These are phyloP conservation scores for Brachionichthys hirsutus DNA, from an alignment of 2,113 vertebrate genomes.

Conservation along the genomic window DNA sequence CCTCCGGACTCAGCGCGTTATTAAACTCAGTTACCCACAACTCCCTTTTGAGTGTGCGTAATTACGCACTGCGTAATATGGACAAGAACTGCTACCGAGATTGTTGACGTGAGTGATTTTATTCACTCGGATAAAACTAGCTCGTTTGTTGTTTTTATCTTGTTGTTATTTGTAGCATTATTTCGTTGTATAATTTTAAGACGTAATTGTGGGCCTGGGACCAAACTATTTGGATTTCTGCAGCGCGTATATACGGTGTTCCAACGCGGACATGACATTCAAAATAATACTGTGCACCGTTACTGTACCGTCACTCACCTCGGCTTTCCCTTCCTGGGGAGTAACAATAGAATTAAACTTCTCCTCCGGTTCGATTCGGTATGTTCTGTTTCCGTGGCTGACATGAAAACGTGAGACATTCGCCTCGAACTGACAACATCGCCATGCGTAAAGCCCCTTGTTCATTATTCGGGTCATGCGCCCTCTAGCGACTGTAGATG, in stretches of 20 bases:
- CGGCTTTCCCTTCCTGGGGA: neutral
- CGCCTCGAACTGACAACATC: constrained; percentile 1
- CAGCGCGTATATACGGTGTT: too few relatives aligned
- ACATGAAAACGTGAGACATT: neutral
- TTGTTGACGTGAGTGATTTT: neutral
- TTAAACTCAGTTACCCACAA: constrained; percentile 61
- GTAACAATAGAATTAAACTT: neutral
- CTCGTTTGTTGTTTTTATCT: too few relatives aligned
- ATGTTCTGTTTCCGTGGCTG: neutral
- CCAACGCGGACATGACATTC: too few relatives aligned
- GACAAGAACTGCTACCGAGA: constrained; percentile 23
- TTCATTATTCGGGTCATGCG: constrained; percentile 24
- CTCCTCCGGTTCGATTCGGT: neutral
- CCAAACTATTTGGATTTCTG: too few relatives aligned
- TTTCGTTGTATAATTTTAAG: too few relatives aligned
- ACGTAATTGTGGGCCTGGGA: too few relatives aligned
- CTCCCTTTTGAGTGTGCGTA: constrained; percentile 30
- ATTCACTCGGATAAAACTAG: too few relatives aligned
- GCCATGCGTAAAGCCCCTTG: constrained; percentile 20
- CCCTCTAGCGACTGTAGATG: constrained; percentile 50
- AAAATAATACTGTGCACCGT: neutral
- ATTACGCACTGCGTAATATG: too few relatives aligned
- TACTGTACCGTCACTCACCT: constrained; percentile 22
- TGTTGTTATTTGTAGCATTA: too few relatives aligned
- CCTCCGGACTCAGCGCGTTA: too few relatives aligned